phyloP scores from a whole-genome alignment of 1,140 invertebrate genomes.

The Vanessa tameamea region DNA sequence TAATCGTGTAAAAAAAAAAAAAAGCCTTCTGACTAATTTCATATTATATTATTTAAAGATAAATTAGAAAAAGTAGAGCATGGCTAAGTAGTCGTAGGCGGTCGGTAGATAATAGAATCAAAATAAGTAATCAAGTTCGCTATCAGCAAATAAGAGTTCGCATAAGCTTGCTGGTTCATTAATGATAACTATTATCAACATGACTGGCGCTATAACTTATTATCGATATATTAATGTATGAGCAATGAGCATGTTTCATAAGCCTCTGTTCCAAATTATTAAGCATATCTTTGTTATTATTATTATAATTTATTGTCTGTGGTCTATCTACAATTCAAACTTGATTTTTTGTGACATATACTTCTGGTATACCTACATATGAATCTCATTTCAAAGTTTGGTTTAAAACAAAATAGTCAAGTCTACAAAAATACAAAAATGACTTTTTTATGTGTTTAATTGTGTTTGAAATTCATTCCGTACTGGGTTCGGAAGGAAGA shows the following conservation, averaged over 20 bases:
- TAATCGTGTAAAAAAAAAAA: no score
- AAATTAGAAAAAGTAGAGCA: background rate
- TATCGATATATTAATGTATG: background rate
- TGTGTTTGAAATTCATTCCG: no score
- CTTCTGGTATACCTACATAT: no score
- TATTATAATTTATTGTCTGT: no score
- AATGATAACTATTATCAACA: slow-evolving; percentile 27
- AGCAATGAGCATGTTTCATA: background rate
- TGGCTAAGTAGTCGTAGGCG: background rate
- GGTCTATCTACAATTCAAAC: no score
- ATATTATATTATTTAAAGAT: background rate
- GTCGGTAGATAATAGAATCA: slow-evolving; percentile 13
- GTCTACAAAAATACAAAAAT: no score
- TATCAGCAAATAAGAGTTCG: slow-evolving; percentile 23
- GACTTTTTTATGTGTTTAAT: no score
- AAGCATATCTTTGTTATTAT: background rate
- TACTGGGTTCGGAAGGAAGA: no score
- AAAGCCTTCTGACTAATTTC: no score
- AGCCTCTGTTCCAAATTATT: background rate
- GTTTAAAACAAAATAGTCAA: no score
- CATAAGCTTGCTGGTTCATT: slow-evolving; percentile 16
- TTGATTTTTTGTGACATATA: no score
- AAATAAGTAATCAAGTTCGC: slow-evolving; percentile 22
- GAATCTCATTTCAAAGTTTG: no score
- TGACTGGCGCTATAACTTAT: slow-evolving; percentile 2